A percentile compares a stretch with the other conserved stretches of the same genome.
Conservation (phyloP, 1,140 invertebrate species). For the Drosophila sp. region DNA sequence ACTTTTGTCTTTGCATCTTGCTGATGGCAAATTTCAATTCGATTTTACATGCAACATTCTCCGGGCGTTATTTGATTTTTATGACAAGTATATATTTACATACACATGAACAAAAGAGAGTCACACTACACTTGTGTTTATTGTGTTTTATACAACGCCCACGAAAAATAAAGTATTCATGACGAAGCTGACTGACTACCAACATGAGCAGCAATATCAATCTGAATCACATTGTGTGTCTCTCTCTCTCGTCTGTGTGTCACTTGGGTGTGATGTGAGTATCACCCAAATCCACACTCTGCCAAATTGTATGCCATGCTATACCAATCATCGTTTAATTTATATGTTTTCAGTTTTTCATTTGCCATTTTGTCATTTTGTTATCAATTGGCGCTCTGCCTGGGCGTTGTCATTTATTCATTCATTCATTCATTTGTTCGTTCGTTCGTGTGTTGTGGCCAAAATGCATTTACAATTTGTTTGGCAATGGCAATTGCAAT, state of each 20-base stretch:
- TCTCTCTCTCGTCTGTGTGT: neutral
- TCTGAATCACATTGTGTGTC: neutral
- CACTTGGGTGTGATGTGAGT: slow-evolving; percentile 22
- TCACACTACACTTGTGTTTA: slow-evolving; percentile 23
- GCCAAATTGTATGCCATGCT: slow-evolving; percentile 36
- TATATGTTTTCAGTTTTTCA: slow-evolving; percentile 54
- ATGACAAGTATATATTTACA: slow-evolving; percentile 42
- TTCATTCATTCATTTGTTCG: slow-evolving; percentile 47
- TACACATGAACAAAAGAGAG: neutral
- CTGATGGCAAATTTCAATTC: slow-evolving; percentile 43
- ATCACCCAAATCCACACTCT: slow-evolving; percentile 15
- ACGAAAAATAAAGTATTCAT: slow-evolving; percentile 50
- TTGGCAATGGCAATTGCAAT: slow-evolving; percentile 46
- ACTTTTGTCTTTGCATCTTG: slow-evolving; percentile 32
- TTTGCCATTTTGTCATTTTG: slow-evolving; percentile 57
- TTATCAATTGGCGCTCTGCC: slow-evolving; percentile 48
- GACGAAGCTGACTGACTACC: neutral
- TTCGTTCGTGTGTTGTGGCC: slow-evolving; percentile 41
- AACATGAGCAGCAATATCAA: slow-evolving; percentile 15
- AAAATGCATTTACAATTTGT: slow-evolving; percentile 51
- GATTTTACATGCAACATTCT: slow-evolving; percentile 41
- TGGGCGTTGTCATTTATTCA: slow-evolving; percentile 57
- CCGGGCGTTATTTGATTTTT: slow-evolving; percentile 48
- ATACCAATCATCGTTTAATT: slow-evolving; percentile 60
- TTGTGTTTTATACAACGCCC: slow-evolving; percentile 45